Conservation (phyloP, 2,113 vertebrate genomes). For the Prunella fulvescens region DNA sequence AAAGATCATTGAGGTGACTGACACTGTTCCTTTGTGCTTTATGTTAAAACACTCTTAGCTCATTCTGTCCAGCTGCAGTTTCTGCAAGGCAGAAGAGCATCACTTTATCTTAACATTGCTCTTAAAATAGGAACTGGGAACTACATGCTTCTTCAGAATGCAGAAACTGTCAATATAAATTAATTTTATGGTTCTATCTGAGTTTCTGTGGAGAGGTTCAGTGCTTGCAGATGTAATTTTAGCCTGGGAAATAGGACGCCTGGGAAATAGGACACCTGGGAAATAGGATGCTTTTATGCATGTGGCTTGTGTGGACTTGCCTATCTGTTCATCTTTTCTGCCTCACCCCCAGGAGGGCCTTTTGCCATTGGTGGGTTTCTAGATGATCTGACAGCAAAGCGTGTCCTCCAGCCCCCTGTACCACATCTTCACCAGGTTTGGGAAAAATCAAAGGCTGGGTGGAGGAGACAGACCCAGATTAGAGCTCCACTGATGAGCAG, state of each 20-base stretch:
- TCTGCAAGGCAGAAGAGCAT: neutral
- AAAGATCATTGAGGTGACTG: neutral
- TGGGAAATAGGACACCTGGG: neutral
- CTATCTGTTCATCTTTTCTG: neutral
- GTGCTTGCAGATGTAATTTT: neutral
- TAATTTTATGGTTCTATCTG: neutral
- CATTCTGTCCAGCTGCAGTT: neutral
- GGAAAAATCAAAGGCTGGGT: neutral
- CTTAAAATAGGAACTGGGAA: conserved; percentile 12
- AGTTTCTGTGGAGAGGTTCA: neutral
- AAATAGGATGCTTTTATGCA: neutral
- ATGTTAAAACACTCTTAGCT: neutral
- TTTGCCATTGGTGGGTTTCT: neutral
- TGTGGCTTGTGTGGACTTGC: neutral
- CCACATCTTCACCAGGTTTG: accelerated
- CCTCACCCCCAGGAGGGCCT: neutral
- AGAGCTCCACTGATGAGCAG: neutral
- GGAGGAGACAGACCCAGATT: neutral
- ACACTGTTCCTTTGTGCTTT: neutral
- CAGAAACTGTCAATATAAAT: conserved; percentile 1
- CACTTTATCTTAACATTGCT: neutral
- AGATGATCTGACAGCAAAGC: neutral
- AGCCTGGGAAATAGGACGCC: neutral
- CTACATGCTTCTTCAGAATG: neutral
- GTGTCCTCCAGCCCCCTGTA: accelerated